Percentiles rank a stretch among this genome's conserved stretches.
phyloP scores from a whole-genome alignment of 2,113 vertebrate species.

The Diadophis punctatus region DNA sequence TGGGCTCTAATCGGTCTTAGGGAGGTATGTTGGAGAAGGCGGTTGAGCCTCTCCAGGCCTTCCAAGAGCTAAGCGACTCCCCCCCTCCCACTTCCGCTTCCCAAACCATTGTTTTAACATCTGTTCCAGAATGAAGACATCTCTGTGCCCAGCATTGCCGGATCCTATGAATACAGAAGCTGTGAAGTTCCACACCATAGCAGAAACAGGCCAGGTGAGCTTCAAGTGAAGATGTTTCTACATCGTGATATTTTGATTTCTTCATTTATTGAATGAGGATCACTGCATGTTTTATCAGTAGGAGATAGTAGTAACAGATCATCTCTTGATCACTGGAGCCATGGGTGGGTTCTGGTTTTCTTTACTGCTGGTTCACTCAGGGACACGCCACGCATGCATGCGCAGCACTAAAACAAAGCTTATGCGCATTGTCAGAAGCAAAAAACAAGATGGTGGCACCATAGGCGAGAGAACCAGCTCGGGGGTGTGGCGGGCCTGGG shows the following conservation, averaged over 20 bases:
- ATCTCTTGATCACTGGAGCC: background rate
- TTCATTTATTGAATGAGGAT: background rate
- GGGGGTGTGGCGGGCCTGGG: no score
- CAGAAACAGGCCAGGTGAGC: constrained; percentile 36
- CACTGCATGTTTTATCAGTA: background rate
- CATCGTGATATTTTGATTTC: background rate
- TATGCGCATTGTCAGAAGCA: no score
- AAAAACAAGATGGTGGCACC: no score
- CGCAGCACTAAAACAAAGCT: no score
- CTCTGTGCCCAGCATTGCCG: constrained; percentile 47
- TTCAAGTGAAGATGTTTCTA: background rate
- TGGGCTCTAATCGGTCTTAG: no score
- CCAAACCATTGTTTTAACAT: background rate
- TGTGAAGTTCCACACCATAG: accelerated
- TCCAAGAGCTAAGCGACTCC: background rate
- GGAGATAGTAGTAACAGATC: background rate
- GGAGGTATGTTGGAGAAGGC: no score
- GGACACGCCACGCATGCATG: no score
- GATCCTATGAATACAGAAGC: constrained; percentile 40
- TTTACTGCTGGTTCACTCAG: no score
- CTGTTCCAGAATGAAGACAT: constrained; percentile 19
- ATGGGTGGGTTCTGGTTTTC: no score
- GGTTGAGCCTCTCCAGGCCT: background rate
- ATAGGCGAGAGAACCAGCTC: no score
- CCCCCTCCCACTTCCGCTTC: background rate